phyloP scores from a whole-genome alignment of 2,797 vertebrate species.

The Benthosema pterotum region DNA sequence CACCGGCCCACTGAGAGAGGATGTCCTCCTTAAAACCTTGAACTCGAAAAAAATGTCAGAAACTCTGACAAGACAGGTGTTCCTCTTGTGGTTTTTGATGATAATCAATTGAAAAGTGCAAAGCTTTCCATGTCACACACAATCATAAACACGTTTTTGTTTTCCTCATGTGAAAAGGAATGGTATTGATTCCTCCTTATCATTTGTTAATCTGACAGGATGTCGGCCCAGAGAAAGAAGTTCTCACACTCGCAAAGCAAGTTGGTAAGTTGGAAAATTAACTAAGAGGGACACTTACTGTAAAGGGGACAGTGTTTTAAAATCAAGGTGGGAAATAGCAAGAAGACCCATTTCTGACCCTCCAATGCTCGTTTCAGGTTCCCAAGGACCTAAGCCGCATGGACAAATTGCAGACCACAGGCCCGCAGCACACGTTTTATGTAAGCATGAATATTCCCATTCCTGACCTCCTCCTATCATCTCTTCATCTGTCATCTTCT shows the following conservation, averaged over 20 bases:
- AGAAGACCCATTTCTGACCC: not conserved
- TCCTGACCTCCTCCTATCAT: not conserved
- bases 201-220: constrained; percentile 56
- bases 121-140: too few species aligned
- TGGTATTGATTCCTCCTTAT: constrained; percentile 39
- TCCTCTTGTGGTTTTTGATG: not conserved
- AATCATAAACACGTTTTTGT: constrained; percentile 11
- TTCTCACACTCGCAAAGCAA: constrained; percentile 75
- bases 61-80: not conserved
- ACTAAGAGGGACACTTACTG: not conserved
- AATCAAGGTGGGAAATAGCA: not conserved
- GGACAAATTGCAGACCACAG: constrained; percentile 52
- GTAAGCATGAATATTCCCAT: constrained; percentile 62
- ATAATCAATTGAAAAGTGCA: not conserved
- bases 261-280: constrained; percentile 77
- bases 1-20: constrained; percentile 69
- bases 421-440: constrained; percentile 86
- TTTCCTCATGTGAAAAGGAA: constrained; percentile 20
- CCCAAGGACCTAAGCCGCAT: constrained; percentile 10
- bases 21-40: constrained; percentile 62
- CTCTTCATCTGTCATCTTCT: constrained; percentile 2
- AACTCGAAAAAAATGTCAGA: constrained; percentile 1
- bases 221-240: constrained; percentile 29
- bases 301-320: constrained; percentile 7
- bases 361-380: constrained; percentile 65